These are phyloP conservation scores for Geodia barretti DNA, from an alignment of 37 sponge, comb jelly and placozoan genomes.

Conservation along the genomic window DNA sequence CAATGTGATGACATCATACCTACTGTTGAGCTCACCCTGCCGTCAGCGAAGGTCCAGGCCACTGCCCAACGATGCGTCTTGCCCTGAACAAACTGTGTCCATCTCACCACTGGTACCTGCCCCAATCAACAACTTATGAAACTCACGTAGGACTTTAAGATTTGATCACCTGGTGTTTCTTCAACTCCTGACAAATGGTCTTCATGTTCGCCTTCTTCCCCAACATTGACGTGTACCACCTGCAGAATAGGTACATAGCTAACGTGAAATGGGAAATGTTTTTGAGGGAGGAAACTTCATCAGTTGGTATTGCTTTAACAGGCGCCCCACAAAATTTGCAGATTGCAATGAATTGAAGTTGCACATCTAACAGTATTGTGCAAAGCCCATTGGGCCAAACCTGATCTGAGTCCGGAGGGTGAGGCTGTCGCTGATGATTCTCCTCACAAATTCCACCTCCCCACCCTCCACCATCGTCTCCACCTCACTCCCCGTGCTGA, in stretches of 20 bases:
- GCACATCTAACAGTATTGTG: not conserved
- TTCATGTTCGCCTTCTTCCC: constrained; percentile 91
- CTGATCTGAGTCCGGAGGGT: constrained; percentile 54
- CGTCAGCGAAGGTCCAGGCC: constrained; percentile 87
- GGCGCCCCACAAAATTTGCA: too few species aligned
- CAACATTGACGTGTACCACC: constrained; percentile 96
- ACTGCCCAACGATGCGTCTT: constrained; percentile 91
- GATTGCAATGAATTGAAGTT: not conserved
- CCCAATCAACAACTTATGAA: not conserved
- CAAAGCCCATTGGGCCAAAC: constrained; percentile 32
- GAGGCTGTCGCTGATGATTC: constrained; percentile 86
- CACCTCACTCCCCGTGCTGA: constrained; percentile 37
- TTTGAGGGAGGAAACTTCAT: too few species aligned
- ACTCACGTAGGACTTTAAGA: not conserved
- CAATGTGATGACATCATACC: too few species aligned
- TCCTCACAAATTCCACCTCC: constrained; percentile 87
- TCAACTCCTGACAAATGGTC: constrained; percentile 36
- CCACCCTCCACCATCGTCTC: constrained; percentile 90
- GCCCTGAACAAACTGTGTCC: constrained; percentile 86
- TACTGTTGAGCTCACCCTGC: too few species aligned
- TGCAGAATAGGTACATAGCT: constrained; percentile 7
- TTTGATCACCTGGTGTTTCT: constrained; percentile 50
- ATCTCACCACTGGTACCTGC: constrained; percentile 68
- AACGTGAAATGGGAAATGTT: not conserved
- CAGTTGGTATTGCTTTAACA: too few species aligned